Evolutionary conservation across 2,113 vertebrate species (phyloP).

Genomic region (Ceuthmochares aereus): DNA sequence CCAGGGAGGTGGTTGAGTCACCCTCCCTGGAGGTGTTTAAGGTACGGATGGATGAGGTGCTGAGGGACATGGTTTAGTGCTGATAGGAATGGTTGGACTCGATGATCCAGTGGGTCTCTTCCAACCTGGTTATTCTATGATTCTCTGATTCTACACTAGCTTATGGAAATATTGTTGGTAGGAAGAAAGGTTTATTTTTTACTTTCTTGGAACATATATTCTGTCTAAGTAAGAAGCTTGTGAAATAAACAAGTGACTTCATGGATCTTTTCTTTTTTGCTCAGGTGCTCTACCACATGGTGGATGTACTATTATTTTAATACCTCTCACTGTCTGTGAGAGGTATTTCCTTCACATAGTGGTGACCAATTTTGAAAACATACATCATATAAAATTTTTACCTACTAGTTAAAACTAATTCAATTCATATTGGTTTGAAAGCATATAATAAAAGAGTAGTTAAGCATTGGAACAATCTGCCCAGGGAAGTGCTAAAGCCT

Average conservation of each 20-base stretch:
- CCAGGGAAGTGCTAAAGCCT: no score
- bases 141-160: not conserved
- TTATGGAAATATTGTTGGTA: not conserved
- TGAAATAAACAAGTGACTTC: not conserved
- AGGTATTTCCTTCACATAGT: not conserved
- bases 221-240: not conserved
- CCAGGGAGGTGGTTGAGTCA: no score
- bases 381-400: not conserved
- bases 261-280: not conserved
- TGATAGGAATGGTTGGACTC: no score
- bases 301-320: not conserved
- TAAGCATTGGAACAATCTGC: no score
- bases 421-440: not conserved
- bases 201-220: not conserved
- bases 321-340: not conserved
- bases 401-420: not conserved
- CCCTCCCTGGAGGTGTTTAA: no score
- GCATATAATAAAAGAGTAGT: not conserved
- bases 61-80: no score
- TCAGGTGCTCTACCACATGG: rapidly evolving
- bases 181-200: not conserved
- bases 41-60: no score
- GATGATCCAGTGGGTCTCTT: no score
- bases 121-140: no score
- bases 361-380: not conserved